These are phyloP conservation scores for Chymomyza caudatula DNA, from an alignment of 2,888 invertebrate species.

Conservation along the genomic window DNA sequence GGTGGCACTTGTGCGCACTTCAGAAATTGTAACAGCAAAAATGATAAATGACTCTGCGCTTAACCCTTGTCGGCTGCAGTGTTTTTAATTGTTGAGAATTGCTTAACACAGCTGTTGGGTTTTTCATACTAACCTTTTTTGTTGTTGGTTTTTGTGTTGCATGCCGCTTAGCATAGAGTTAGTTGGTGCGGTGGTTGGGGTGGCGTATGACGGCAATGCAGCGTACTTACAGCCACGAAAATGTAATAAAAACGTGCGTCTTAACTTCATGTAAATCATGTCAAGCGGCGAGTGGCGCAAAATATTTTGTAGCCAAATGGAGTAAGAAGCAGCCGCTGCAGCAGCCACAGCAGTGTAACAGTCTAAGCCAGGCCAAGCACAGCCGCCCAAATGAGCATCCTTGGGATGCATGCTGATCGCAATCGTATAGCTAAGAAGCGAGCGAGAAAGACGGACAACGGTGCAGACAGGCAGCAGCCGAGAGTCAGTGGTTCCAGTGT, in stretches of 20 bases:
- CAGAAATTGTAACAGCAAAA: slow-evolving; percentile 59
- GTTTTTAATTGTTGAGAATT: slow-evolving; percentile 12
- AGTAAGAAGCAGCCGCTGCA: slow-evolving; percentile 11
- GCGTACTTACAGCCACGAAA: slow-evolving; percentile 70
- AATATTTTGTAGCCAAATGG: slow-evolving; percentile 9
- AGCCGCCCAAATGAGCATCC: slow-evolving; percentile 62
- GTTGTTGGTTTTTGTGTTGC: background rate
- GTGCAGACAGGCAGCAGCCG: background rate
- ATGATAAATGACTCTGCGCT: slow-evolving; percentile 66
- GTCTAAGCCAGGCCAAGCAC: slow-evolving; percentile 21
- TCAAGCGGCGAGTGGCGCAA: slow-evolving; percentile 67
- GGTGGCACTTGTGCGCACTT: slow-evolving; percentile 46
- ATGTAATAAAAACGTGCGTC: slow-evolving; percentile 74
- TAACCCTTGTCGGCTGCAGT: slow-evolving; percentile 54
- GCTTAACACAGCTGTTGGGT: slow-evolving; percentile 57
- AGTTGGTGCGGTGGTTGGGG: background rate
- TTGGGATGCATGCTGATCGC: slow-evolving; percentile 56
- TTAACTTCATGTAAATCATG: slow-evolving; percentile 75
- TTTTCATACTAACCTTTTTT: slow-evolving; percentile 32
- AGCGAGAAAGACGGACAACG: background rate
- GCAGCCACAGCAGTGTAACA: slow-evolving; percentile 4
- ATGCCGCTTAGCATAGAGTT: background rate
- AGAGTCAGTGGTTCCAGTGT: background rate
- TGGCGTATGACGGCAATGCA: slow-evolving; percentile 14
- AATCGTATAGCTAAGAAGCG: slow-evolving; percentile 32